Evolutionary conservation across 2,113 vertebrate species (phyloP).

Genomic region (Verasper variegatus): DNA sequence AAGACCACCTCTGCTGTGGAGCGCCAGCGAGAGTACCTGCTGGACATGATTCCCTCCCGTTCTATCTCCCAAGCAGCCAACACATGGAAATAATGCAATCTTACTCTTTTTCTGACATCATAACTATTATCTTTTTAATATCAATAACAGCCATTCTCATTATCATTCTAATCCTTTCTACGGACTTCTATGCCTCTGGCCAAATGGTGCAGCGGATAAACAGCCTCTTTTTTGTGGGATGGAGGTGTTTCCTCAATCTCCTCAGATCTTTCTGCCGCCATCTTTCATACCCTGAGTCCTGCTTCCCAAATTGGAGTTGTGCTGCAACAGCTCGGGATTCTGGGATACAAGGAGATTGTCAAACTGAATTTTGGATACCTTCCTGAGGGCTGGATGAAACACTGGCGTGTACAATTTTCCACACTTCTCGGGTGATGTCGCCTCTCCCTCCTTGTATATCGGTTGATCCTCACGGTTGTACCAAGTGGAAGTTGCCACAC

Average conservation of each 20-base stretch:
- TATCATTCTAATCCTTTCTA: conserved; percentile 70
- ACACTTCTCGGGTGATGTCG: conserved; percentile 27
- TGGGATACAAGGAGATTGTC: conserved; percentile 52
- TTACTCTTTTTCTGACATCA: conserved; percentile 27
- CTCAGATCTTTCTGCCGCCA: conserved; percentile 49
- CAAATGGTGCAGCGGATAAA: conserved; percentile 44
- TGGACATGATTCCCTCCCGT: conserved; percentile 98
- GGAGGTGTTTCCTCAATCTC: conserved; percentile 31
- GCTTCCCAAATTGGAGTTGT: conserved; percentile 40
- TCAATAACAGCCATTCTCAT: conserved; percentile 77
- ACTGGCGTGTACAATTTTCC: conserved; percentile 40
- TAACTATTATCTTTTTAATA: conserved; percentile 62
- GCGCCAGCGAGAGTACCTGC: conserved; percentile 96
- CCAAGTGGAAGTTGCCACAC: conserved; percentile 38
- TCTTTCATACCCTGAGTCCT: conserved; percentile 39
- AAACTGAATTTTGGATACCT: conserved; percentile 39
- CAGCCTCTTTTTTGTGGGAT: conserved; percentile 36
- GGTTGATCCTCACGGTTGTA: conserved; percentile 43
- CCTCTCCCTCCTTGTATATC: conserved; percentile 41
- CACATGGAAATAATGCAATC: conserved; percentile 92
- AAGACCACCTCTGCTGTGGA: conserved; percentile 91
- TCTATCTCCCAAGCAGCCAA: conserved; percentile 95
- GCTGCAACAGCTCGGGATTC: conserved; percentile 30
- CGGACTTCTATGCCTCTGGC: conserved; percentile 57
- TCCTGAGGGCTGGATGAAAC: conserved; percentile 40